Percentiles rank a stretch among this genome's conserved stretches.
Evolutionary conservation across 2,888 invertebrate species (phyloP).

Genomic region (Eristalinus sepulchralis): DNA sequence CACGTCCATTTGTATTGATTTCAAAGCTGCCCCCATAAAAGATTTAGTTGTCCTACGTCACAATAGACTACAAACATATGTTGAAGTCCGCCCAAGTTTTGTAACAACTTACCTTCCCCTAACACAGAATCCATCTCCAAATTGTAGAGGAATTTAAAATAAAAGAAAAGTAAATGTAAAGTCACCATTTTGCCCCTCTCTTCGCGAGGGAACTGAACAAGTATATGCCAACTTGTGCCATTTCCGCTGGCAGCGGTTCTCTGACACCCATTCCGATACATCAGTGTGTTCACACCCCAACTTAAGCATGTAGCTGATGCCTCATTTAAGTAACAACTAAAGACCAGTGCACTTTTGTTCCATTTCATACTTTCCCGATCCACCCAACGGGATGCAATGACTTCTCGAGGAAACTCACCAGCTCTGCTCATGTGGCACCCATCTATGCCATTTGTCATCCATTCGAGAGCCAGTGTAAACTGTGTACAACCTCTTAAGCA

Average conservation of each 20-base stretch:
- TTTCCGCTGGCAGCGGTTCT: not conserved
- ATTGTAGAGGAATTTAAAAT: too few relatives aligned
- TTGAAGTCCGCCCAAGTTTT: too few relatives aligned
- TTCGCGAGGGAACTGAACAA: not conserved
- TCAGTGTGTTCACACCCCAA: not conserved
- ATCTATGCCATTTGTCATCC: conserved; percentile 37
- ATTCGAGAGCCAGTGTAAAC: conserved; percentile 26
- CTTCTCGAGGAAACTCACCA: not conserved
- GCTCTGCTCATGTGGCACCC: conserved; percentile 10
- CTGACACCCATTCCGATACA: not conserved
- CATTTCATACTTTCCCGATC: not conserved
- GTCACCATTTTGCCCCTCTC: too few relatives aligned
- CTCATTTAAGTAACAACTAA: not conserved
- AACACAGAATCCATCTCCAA: too few relatives aligned
- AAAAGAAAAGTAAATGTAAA: too few relatives aligned
- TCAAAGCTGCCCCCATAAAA: too few relatives aligned
- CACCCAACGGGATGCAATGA: not conserved
- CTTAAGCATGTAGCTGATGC: not conserved
- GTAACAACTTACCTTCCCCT: too few relatives aligned
- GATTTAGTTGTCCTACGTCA: too few relatives aligned
- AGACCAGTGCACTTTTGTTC: not conserved
- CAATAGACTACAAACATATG: too few relatives aligned
- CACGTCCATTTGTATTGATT: too few relatives aligned
- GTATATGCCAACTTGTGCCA: not conserved
- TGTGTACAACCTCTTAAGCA: conserved; percentile 22